Percentiles rank a stretch among this genome's conserved stretches.
Evolutionary conservation across 2,888 invertebrate genomes (phyloP).

Genomic region (Empis livida): DNA sequence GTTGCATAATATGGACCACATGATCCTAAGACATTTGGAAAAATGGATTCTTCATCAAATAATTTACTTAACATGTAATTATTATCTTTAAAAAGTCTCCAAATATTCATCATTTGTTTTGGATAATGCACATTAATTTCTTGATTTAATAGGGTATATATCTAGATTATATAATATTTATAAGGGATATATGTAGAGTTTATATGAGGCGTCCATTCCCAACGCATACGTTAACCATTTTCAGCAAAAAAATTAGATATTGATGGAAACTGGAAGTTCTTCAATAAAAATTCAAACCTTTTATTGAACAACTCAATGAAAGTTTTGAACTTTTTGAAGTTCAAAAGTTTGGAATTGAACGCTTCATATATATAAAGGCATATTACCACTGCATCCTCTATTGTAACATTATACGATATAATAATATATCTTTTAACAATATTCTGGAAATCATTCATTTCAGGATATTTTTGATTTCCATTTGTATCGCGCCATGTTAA

Average conservation of each 20-base stretch:
- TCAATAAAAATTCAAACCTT: too few species aligned
- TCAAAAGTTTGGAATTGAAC: too few species aligned
- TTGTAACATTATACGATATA: conserved; percentile 29
- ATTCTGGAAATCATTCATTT: conserved; percentile 29
- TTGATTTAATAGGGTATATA: conserved; percentile 28
- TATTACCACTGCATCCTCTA: conserved; percentile 31
- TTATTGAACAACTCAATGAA: too few species aligned
- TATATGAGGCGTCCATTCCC: too few species aligned
- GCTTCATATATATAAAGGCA: background rate
- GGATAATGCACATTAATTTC: conserved; percentile 30
- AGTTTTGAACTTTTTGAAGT: too few species aligned
- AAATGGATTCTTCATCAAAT: conserved; percentile 31
- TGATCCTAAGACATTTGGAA: conserved; percentile 30
- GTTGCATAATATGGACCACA: conserved; percentile 33
- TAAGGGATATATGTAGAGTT: too few species aligned
- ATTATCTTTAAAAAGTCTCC: conserved; percentile 32
- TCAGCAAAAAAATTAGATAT: too few species aligned
- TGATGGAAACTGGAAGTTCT: too few species aligned
- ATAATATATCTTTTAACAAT: conserved; percentile 32
- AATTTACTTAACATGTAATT: conserved; percentile 34
- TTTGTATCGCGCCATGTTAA: conserved; percentile 28
- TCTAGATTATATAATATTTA: conserved; percentile 19
- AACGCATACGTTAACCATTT: too few species aligned
- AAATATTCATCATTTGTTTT: conserved; percentile 30
- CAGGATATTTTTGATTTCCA: conserved; percentile 25